A percentile compares a stretch with the other conserved stretches of the same genome.
Conservation (phyloP, 2,888 invertebrate species). For the Actias luna region DNA sequence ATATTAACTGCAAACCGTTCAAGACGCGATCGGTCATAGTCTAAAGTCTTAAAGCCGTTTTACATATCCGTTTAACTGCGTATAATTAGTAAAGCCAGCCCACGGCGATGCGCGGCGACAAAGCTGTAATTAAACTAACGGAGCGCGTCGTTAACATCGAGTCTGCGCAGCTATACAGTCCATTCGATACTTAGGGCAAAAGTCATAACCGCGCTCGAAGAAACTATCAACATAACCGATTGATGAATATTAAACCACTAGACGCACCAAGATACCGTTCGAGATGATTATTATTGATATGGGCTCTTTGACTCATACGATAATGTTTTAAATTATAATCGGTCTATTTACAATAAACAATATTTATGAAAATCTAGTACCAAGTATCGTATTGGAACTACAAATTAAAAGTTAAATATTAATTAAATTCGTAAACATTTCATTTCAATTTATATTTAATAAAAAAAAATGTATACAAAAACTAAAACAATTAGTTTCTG, state of each 20-base stretch:
- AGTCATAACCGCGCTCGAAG: constrained; percentile 46
- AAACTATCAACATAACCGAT: constrained; percentile 47
- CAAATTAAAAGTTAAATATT: neutral
- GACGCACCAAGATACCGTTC: constrained; percentile 39
- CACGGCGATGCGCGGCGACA: constrained; percentile 56
- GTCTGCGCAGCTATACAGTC: constrained; percentile 50
- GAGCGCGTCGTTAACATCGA: constrained; percentile 63
- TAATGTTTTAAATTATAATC: constrained; percentile 16
- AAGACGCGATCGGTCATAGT: constrained; percentile 60
- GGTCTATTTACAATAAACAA: constrained; percentile 14
- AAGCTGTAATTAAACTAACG: constrained; percentile 76
- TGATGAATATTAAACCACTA: constrained; percentile 42
- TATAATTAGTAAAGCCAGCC: constrained; percentile 65
- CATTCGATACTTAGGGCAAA: constrained; percentile 49
- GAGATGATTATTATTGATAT: constrained; percentile 16
- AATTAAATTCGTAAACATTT: neutral
- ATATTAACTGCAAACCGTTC: constrained; percentile 67
- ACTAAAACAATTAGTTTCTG: neutral
- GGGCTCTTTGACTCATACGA: constrained; percentile 13
- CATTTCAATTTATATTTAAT: neutral
- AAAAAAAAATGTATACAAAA: neutral
- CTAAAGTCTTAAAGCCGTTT: constrained; percentile 59
- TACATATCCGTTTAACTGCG: constrained; percentile 72
- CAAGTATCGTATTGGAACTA: neutral
- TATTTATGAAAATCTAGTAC: neutral